Evolutionary conservation across 2,888 invertebrate genomes (phyloP).

Genomic region (Autographa gamma): DNA sequence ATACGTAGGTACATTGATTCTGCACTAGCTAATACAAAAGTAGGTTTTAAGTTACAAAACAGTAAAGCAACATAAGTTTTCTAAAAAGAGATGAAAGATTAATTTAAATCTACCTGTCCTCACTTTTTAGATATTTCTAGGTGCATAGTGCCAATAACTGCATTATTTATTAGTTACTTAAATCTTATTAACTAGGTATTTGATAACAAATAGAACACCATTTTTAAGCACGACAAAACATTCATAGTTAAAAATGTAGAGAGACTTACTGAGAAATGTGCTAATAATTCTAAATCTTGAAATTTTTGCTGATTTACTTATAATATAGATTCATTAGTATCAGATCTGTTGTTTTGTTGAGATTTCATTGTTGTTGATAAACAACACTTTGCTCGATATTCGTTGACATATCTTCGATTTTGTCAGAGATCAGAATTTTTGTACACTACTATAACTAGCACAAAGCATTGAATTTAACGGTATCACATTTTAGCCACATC

Average conservation of each 20-base stretch:
- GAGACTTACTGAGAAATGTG: constrained; percentile 90
- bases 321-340: constrained; percentile 79
- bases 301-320: constrained; percentile 77
- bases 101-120: constrained; percentile 65
- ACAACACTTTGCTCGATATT: constrained; percentile 74
- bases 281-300: constrained; percentile 88
- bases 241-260: constrained; percentile 90
- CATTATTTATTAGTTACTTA: constrained; percentile 84
- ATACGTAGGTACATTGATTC: constrained; percentile 71
- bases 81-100: constrained; percentile 66
- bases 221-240: constrained; percentile 90
- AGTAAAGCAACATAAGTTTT: constrained; percentile 64
- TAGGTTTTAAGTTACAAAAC: constrained; percentile 63
- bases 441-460: constrained; percentile 81
- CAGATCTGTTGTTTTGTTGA: constrained; percentile 83
- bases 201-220: constrained; percentile 90
- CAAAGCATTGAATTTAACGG: constrained; percentile 82
- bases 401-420: constrained; percentile 86
- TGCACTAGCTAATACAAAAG: constrained; percentile 63
- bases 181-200: constrained; percentile 88
- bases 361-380: constrained; percentile 75
- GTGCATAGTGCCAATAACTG: constrained; percentile 89
- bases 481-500: constrained; percentile 85
- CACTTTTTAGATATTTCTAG: constrained; percentile 64
- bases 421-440: constrained; percentile 80